Evolutionary conservation across 1,140 invertebrate species (phyloP).

Genomic region (Zaprionus africanus): DNA sequence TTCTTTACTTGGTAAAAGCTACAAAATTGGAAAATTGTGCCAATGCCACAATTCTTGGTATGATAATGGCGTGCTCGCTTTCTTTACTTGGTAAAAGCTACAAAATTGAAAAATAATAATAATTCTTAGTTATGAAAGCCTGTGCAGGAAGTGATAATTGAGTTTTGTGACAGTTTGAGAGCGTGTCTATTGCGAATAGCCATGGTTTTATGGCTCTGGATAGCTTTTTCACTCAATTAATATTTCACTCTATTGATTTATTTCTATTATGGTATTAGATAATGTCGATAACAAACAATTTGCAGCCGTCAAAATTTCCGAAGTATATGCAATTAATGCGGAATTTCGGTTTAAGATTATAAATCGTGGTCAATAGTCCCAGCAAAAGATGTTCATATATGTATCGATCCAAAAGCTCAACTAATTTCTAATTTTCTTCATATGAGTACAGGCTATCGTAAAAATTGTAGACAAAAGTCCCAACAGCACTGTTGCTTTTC

Average conservation of each 20-base stretch:
- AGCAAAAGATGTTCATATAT: conserved; percentile 61
- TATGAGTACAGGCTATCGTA: too few species aligned
- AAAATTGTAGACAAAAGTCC: conserved; percentile 53
- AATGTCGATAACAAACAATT: conserved; percentile 37
- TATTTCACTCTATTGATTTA: conserved; percentile 73
- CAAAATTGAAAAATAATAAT: not conserved
- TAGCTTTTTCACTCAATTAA: conserved; percentile 55
- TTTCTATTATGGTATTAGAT: conserved; percentile 51
- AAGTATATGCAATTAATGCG: conserved; percentile 58
- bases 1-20: too few species aligned
- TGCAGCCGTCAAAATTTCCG: conserved; percentile 73
- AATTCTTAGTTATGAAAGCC: conserved; percentile 1
- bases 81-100: too few species aligned
- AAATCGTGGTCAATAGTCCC: conserved; percentile 43
- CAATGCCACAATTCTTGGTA: too few species aligned
- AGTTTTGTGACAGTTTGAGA: not conserved
- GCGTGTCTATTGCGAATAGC: not conserved
- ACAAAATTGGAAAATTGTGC: too few species aligned
- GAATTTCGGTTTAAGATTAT: conserved; percentile 12
- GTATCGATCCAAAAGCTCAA: conserved; percentile 62
- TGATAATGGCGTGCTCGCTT: too few species aligned
- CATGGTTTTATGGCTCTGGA: not conserved
- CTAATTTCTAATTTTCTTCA: conserved; percentile 62
- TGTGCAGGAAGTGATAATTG: not conserved
- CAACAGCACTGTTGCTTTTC: conserved; percentile 23